Percentiles rank a stretch among this genome's conserved stretches.
Conservation (phyloP, 2,797 vertebrate species). For the Urosaurus nigricauda region DNA sequence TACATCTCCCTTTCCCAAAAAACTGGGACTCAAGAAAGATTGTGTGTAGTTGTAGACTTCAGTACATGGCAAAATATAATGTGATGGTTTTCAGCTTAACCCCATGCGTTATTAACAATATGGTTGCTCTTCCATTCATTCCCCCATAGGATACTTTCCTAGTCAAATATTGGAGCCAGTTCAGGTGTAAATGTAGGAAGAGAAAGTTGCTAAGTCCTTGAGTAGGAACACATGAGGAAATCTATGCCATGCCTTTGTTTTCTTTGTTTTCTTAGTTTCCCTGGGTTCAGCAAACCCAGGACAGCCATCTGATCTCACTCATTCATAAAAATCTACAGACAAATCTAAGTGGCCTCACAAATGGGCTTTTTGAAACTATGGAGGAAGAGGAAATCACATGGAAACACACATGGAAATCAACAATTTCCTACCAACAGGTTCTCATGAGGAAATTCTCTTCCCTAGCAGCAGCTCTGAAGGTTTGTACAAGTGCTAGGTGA, state of each 20-base stretch:
- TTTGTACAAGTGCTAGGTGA: too few species aligned
- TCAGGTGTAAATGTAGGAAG: constrained; percentile 57
- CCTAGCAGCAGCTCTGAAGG: too few species aligned
- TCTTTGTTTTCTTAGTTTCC: constrained; percentile 18
- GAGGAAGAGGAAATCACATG: neutral
- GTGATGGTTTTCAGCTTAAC: constrained; percentile 46
- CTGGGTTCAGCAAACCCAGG: neutral
- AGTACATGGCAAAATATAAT: neutral
- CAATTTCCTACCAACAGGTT: neutral
- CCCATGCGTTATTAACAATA: constrained; percentile 18
- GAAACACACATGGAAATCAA: neutral
- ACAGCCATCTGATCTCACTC: neutral
- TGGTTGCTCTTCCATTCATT: constrained; percentile 38
- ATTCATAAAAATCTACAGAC: neutral
- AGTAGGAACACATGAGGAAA: constrained; percentile 54
- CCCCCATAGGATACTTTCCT: constrained; percentile 51
- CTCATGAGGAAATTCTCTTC: too few species aligned
- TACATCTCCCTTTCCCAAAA: too few species aligned
- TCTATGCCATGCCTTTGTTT: constrained; percentile 60
- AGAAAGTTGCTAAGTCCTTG: constrained; percentile 70
- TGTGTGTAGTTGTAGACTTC: neutral
- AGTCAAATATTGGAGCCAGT: constrained; percentile 62
- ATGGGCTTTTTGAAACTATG: neutral
- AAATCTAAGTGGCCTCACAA: constrained; percentile 1
- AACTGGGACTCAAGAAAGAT: too few species aligned